Base-by-base conservation (phyloP, 2,888 invertebrate genomes). In the Tetrapedia diversipes region DNA sequence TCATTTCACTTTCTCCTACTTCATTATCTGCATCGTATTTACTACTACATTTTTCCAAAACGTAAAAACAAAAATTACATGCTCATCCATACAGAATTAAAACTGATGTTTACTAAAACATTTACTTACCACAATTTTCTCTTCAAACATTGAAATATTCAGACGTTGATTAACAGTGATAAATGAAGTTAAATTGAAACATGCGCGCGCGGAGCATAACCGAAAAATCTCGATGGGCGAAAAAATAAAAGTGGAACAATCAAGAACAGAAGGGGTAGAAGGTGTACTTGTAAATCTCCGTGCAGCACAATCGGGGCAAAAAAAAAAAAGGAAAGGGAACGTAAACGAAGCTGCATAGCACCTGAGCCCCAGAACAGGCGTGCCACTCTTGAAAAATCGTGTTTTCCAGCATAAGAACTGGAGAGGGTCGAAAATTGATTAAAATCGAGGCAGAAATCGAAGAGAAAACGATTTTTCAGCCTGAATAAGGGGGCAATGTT, bases 401-500 rank as follows among this genome's bases (percentile, higher is more conserved):
- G 56, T 63, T 27, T 56, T 24, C 14, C 47, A 7, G 16, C 29
- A n/a, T 29, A 32, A 53, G 45, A 59, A 60, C 39, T 61, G n/a
- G 32, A 49, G 43, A 64, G 51, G 57, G 43, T 63, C 22, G 74
- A 43, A 53, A 73, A 74, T 74, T 56, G 74, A 74, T 74, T 57
- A 63, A 64, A 73, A 66, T 32, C 56, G 56, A 27, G 56, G 54
- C 56, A 71, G 72, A 34, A 65, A 72, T 75, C 72, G 59, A 54
- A 47, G 32, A n/a, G 16, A 10, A 16, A 10, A 34, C 59, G 63
- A 68, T 77, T 74, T 63, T 53, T 74, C 74, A 63, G 14, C 34
- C 41, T 27, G 32, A 19, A 67, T 59, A 59, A 34, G n/a, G 74
- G 56, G 54, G 67, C 68, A 74, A 77, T 74, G 74, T 68, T 63